phyloP scores from a whole-genome alignment of 2,888 invertebrate species.

The Cynaeus angustus region DNA sequence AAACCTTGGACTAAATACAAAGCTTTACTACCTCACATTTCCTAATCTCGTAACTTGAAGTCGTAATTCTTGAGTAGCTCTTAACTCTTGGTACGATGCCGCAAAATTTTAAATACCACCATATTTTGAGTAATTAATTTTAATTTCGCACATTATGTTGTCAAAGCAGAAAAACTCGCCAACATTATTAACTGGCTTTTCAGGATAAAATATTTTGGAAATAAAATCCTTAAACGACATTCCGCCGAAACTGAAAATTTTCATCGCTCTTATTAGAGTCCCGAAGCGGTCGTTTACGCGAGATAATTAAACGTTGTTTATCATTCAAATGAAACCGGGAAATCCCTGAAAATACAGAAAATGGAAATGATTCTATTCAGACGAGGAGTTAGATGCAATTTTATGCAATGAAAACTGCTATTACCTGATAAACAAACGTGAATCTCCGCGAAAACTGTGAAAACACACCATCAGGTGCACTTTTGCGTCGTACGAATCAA shows the following conservation, averaged over 20 bases:
- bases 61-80: not conserved
- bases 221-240: not conserved
- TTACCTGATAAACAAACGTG: conserved; percentile 4
- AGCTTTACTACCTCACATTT: conserved; percentile 4
- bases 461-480: conserved; percentile 13
- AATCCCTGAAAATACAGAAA: conserved; percentile 39
- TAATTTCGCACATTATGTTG: not conserved
- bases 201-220: not conserved
- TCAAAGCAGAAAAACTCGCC: not conserved
- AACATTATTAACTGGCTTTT: not conserved
- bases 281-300: conserved; percentile 9
- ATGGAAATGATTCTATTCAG: conserved; percentile 26
- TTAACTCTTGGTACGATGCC: not conserved
- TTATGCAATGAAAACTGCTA: conserved; percentile 27
- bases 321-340: conserved; percentile 30
- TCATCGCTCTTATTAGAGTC: conserved; percentile 30
- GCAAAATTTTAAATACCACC: not conserved
- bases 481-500: conserved; percentile 8
- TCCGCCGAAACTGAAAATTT: conserved; percentile 12
- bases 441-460: conserved; percentile 2
- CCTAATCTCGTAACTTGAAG: not conserved
- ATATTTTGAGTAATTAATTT: not conserved
- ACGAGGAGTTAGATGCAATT: conserved; percentile 17
- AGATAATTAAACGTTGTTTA: conserved; percentile 40
- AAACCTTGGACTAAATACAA: conserved; percentile 2